Evolutionary conservation across 2,113 vertebrate genomes (phyloP), one percentile per base, ranked within the genome.

Genomic region (Oreocharis arfaki): DNA sequence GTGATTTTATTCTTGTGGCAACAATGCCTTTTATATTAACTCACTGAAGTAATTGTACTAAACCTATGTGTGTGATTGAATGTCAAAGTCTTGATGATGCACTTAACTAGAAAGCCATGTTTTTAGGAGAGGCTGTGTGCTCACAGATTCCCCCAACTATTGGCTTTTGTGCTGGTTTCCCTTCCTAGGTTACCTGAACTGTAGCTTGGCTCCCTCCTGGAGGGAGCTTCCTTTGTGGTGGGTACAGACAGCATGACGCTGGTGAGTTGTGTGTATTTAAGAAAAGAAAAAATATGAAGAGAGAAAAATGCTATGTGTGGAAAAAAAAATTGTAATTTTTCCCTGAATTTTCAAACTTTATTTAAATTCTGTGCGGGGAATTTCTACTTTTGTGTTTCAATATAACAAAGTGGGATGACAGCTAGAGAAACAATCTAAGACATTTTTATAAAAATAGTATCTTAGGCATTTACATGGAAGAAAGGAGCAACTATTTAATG

Each of bases 81-180:
- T 49, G 32, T 78, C 44, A 28, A 52, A 71, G 12, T 47, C 24
- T 78, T 74, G 67, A 14, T 81, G 33, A 24, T 23, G 21, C 55
- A 14, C 0, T 8, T 21, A 50, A 50, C 33, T 33, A 70, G 47
- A 49, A 85, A 46, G 21, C 7, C 9, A 16, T 3, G 2, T 22
- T 47, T 89, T 67, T 33, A n/a, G 55, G 65, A 75, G 37, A 32
- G 16, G 57, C 13, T 32, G 3, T 10, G 4, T 8, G 16, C 63
- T 68, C 39, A 16, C 11, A 41, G 7, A 21, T 68, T n/a, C 20
- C 8, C 21, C 18, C 2, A 7, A 0, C 16, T 56, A 5, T 7
- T 91, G 57, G 35, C 41, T 53, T 70, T 13, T 60, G 13, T 56
- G 14, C 30, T 15, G 4, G 10, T 76, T 79, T 44, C 30, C 33